Conservation (phyloP, 2,797 vertebrate genomes). For the Rhynchonycteris naso region DNA sequence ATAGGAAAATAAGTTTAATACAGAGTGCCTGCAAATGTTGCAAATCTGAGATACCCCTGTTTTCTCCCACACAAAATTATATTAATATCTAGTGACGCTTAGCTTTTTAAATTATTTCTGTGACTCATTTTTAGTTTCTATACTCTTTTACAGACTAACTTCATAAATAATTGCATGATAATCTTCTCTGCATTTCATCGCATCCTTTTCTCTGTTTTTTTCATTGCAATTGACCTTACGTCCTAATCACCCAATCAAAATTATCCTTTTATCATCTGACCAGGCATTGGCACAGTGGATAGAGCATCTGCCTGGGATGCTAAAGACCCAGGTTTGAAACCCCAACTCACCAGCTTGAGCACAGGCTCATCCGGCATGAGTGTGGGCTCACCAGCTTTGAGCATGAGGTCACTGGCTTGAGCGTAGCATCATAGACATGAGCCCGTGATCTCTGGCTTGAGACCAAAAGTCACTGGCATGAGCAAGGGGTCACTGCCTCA, state of each 20-base stretch:
- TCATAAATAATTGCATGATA: neutral
- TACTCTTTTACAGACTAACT: neutral
- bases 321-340: too few species aligned
- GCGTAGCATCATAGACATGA: too few species aligned
- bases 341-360: too few species aligned
- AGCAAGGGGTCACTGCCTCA: too few species aligned
- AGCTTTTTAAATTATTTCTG: neutral
- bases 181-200: neutral
- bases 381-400: too few species aligned
- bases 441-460: too few species aligned
- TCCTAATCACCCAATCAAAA: neutral
- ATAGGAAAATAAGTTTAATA: neutral
- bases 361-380: too few species aligned
- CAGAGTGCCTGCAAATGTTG: neutral
- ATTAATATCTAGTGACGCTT: slow-evolving; percentile 3
- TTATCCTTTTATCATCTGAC: neutral
- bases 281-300: too few species aligned
- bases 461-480: too few species aligned
- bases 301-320: too few species aligned
- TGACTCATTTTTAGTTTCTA: neutral
- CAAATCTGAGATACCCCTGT: neutral
- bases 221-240: neutral
- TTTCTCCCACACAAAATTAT: neutral
- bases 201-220: neutral
- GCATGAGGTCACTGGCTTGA: too few species aligned